A percentile compares a stretch with the other conserved stretches of the same genome.
These are phyloP conservation scores for Tolmerus cingulatus DNA, from an alignment of 2,888 invertebrate genomes.

Conservation along the genomic window DNA sequence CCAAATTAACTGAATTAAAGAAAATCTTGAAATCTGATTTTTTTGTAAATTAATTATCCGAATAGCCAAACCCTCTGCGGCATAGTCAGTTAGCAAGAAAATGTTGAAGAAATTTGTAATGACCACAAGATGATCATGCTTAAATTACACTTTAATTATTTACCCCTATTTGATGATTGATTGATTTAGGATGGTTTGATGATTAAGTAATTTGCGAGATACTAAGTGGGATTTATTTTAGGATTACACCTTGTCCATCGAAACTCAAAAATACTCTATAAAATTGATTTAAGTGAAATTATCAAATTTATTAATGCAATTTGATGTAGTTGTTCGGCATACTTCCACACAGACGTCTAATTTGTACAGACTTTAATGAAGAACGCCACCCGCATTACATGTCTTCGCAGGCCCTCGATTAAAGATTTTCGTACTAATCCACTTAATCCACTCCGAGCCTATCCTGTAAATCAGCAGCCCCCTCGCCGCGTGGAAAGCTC, in stretches of 20 bases:
- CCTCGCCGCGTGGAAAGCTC: not conserved
- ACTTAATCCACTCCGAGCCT: not conserved
- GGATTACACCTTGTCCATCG: not conserved
- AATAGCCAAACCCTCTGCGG: not conserved
- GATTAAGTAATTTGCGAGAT: not conserved
- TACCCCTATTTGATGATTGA: not conserved
- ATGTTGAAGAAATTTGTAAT: not conserved
- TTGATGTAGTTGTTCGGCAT: not conserved
- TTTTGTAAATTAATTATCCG: not conserved
- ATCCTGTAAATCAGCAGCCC: not conserved
- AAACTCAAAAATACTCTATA: not conserved
- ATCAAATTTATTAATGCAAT: not conserved
- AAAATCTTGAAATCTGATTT: not conserved
- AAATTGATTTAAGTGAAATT: not conserved
- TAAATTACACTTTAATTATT: not conserved
- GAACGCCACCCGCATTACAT: not conserved
- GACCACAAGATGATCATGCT: not conserved
- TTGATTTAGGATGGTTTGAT: not conserved
- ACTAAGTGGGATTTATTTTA: not conserved
- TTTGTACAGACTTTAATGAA: not conserved
- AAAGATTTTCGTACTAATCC: not conserved
- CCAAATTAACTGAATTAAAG: not conserved
- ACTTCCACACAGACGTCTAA: not conserved
- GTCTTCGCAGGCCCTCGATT: not conserved
- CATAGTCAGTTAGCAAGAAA: not conserved